phyloP scores from a whole-genome alignment of 1,140 invertebrate species.

The Cotesia glomerata region DNA sequence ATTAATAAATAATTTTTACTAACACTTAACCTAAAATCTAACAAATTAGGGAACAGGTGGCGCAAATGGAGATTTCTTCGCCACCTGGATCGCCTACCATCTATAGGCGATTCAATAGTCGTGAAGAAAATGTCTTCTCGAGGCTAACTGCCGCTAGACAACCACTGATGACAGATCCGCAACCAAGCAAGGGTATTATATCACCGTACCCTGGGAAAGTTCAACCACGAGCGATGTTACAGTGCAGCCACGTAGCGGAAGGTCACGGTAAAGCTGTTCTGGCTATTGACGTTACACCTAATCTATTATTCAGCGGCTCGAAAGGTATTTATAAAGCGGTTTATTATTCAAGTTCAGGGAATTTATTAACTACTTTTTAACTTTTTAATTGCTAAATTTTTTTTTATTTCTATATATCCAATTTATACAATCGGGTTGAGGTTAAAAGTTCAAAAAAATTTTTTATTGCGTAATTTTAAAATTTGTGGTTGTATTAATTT shows the following conservation, averaged over 20 bases:
- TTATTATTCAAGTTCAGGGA: background rate
- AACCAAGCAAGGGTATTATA: constrained; percentile 70
- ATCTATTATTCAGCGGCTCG: constrained; percentile 78
- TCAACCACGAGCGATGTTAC: constrained; percentile 68
- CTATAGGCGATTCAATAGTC: constrained; percentile 66
- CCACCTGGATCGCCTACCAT: constrained; percentile 74
- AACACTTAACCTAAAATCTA: constrained; percentile 44
- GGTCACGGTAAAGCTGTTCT: constrained; percentile 86
- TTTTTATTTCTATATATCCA: background rate
- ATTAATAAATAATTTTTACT: background rate
- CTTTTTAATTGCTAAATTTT: background rate
- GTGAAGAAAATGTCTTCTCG: constrained; percentile 84
- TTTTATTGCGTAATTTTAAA: too few relatives aligned
- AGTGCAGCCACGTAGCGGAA: constrained; percentile 80
- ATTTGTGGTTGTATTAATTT: too few relatives aligned
- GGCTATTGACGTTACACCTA: constrained; percentile 75
- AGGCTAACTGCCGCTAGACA: constrained; percentile 71
- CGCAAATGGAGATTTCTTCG: constrained; percentile 62
- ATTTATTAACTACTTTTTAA: background rate
- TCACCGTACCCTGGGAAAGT: constrained; percentile 69
- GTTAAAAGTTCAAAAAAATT: too few relatives aligned
- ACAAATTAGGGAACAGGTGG: constrained; percentile 66
- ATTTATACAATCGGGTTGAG: too few relatives aligned
- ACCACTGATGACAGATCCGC: constrained; percentile 63
- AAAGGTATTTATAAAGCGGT: constrained; percentile 67